Conservation (phyloP, 2,888 invertebrate genomes). For the Tetheella fluctuosa region DNA sequence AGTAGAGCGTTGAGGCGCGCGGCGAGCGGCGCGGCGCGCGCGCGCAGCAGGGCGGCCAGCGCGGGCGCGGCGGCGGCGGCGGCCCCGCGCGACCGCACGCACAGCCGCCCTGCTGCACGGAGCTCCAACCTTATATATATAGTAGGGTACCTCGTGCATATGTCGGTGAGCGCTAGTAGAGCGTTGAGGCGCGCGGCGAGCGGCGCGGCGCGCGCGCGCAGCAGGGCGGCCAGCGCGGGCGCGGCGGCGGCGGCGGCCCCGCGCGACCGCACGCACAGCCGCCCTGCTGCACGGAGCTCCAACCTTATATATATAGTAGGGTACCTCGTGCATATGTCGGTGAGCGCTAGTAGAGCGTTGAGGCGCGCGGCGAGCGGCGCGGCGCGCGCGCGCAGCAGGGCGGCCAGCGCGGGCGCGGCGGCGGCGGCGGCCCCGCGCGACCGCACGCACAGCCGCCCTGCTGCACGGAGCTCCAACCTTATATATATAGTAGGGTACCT, state of each 20-base stretch:
- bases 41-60: slow-evolving; percentile 82
- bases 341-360: slow-evolving; percentile 87
- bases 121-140: slow-evolving; percentile 44
- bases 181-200: slow-evolving; percentile 86
- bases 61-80: slow-evolving; percentile 86
- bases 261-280: no score
- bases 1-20: slow-evolving; percentile 88
- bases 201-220: slow-evolving; percentile 48
- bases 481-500: no score
- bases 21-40: slow-evolving; percentile 60
- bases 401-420: no score
- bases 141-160: slow-evolving; percentile 86
- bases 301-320: no score
- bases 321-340: slow-evolving; percentile 87
- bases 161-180: slow-evolving; percentile 86
- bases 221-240: no score
- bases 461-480: no score
- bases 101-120: slow-evolving; percentile 69
- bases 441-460: no score
- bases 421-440: no score
- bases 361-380: slow-evolving; percentile 82
- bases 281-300: no score
- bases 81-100: slow-evolving; percentile 85
- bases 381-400: slow-evolving; percentile 41
- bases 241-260: no score